Percentiles rank a stretch among this genome's conserved stretches.
These are phyloP conservation scores for Masnerella sp. DNA, from an alignment of 2,888 invertebrate species.

Conservation along the genomic window DNA sequence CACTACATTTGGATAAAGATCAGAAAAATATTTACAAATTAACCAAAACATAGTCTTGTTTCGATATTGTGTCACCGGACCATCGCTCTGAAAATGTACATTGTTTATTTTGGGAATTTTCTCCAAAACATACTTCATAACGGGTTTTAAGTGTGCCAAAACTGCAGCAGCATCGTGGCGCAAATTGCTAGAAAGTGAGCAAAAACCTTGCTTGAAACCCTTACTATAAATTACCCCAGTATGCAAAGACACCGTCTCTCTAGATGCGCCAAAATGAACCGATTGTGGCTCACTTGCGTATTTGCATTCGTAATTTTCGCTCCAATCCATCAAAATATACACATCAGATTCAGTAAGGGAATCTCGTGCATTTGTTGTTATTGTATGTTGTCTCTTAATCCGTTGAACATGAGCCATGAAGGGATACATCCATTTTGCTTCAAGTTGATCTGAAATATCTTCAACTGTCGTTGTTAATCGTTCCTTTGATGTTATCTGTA, in stretches of 20 bases:
- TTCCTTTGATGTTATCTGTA: slow-evolving; percentile 24
- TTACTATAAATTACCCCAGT: slow-evolving; percentile 20
- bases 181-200: slow-evolving; percentile 10
- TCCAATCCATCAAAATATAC: slow-evolving; percentile 20
- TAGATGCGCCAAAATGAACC: slow-evolving; percentile 35
- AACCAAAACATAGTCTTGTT: slow-evolving; percentile 12
- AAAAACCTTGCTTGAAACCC: slow-evolving; percentile 9
- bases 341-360: slow-evolving; percentile 18
- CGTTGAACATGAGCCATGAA: slow-evolving; percentile 27
- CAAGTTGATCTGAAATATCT: background rate
- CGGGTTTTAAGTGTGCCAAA: slow-evolving; percentile 18
- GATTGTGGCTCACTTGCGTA: slow-evolving; percentile 12
- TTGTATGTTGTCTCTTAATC: slow-evolving; percentile 21
- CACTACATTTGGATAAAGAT: background rate
- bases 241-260: slow-evolving; percentile 14
- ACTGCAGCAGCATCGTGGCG: slow-evolving; percentile 21
- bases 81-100: slow-evolving; percentile 21
- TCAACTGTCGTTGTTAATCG: background rate
- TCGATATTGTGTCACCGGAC: slow-evolving; percentile 18
- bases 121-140: slow-evolving; percentile 1
- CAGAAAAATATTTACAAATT: background rate
- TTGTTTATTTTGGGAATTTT: slow-evolving; percentile 1
- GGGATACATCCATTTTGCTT: background rate
- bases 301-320: slow-evolving; percentile 30
- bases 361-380: slow-evolving; percentile 16